phyloP scores from a whole-genome alignment of 2,797 vertebrate genomes.

The Sylvia borin region DNA sequence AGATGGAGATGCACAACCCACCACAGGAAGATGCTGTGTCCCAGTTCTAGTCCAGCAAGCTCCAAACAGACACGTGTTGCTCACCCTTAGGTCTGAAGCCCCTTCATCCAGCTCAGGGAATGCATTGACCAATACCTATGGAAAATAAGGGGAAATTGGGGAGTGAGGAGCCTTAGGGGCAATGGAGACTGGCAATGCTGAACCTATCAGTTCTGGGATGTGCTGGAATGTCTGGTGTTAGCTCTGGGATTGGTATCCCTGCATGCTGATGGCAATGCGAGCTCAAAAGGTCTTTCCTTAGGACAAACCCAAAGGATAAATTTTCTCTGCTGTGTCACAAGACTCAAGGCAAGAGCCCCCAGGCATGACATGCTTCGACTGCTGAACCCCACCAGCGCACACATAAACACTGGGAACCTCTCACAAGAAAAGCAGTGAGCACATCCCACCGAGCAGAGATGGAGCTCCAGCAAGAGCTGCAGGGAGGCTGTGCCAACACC shows the following conservation, averaged over 20 bases:
- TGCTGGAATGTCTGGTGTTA: background rate
- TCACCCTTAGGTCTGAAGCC: background rate
- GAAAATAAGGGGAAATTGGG: background rate
- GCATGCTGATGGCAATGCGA: rapidly evolving
- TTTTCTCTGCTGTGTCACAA: background rate
- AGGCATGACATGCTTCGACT: rapidly evolving
- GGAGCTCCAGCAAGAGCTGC: background rate
- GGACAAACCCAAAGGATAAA: background rate
- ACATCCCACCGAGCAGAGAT: rapidly evolving
- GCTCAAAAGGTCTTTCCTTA: background rate
- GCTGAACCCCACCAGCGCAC: rapidly evolving
- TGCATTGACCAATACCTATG: background rate
- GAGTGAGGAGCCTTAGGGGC: background rate
- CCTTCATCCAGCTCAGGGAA: background rate
- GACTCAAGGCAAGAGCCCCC: background rate
- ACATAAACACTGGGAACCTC: background rate
- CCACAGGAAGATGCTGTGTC: background rate
- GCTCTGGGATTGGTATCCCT: background rate
- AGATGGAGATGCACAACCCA: background rate
- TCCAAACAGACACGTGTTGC: background rate
- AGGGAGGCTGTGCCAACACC: background rate
- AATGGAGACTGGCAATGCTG: background rate
- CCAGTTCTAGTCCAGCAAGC: background rate
- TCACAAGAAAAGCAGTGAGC: rapidly evolving
- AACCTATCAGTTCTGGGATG: rapidly evolving